Conservation (phyloP, 2,888 invertebrate genomes). For the Drosophila histrio region DNA sequence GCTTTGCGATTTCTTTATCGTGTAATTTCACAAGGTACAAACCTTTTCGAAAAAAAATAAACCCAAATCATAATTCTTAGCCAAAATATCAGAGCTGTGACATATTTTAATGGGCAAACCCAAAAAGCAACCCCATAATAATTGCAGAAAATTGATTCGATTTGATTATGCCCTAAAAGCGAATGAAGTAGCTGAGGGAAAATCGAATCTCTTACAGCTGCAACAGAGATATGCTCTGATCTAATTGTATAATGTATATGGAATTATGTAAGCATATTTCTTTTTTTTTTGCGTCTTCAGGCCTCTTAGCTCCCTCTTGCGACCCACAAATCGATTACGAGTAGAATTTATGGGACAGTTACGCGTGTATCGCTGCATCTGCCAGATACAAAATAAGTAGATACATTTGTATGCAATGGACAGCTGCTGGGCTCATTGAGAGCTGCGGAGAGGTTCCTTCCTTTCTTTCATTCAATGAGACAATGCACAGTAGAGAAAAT, state of each 20-base stretch:
- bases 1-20: background rate
- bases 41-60: background rate
- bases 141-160: conserved; percentile 65
- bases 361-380: conserved; percentile 35
- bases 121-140: conserved; percentile 40
- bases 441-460: conserved; percentile 4
- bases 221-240: conserved; percentile 31
- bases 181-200: background rate
- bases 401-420: conserved; percentile 11
- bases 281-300: conserved; percentile 17
- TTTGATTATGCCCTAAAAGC: conserved; percentile 50
- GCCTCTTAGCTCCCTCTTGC: conserved; percentile 12
- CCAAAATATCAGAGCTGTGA: conserved; percentile 28
- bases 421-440: conserved; percentile 38
- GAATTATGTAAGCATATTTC: conserved; percentile 48
- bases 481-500: conserved; percentile 36
- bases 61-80: conserved; percentile 45
- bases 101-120: conserved; percentile 35
- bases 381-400: conserved; percentile 13
- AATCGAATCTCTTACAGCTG: conserved; percentile 45
- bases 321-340: conserved; percentile 51
- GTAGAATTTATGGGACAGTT: conserved; percentile 73
- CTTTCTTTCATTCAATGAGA: conserved; percentile 32
- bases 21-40: background rate
- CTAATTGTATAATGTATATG: conserved; percentile 68